phyloP scores from a whole-genome alignment of 2,113 vertebrate species.

The Pluvianellus socialis region DNA sequence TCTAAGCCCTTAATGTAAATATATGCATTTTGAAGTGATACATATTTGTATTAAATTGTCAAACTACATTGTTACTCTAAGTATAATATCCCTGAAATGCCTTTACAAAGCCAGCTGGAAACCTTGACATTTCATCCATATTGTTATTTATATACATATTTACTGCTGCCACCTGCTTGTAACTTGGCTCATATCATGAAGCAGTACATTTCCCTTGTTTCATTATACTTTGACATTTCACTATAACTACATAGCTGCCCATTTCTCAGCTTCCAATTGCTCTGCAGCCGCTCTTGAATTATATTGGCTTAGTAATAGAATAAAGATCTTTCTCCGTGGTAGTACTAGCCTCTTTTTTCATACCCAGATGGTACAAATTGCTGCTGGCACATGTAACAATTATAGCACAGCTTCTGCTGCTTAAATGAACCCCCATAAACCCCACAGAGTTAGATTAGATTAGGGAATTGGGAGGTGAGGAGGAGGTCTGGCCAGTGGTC shows the following conservation, averaged over 20 bases:
- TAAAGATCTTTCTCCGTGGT: constrained; percentile 66
- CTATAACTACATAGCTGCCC: constrained; percentile 62
- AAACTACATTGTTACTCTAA: constrained; percentile 42
- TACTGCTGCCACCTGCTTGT: constrained; percentile 76
- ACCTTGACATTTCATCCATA: constrained; percentile 72
- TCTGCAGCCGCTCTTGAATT: constrained; percentile 69
- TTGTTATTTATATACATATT: constrained; percentile 78
- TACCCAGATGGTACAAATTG: constrained; percentile 75
- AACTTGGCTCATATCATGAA: constrained; percentile 61
- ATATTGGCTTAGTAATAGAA: constrained; percentile 72
- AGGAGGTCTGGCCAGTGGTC: constrained; percentile 69
- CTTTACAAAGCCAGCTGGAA: constrained; percentile 71
- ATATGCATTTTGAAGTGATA: constrained; percentile 5
- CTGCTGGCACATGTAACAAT: constrained; percentile 74
- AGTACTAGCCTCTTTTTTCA: constrained; percentile 22
- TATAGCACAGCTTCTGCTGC: constrained; percentile 73
- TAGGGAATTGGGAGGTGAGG: constrained; percentile 81
- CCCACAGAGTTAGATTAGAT: constrained; percentile 81
- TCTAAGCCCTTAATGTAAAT: not conserved
- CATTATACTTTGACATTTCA: constrained; percentile 76
- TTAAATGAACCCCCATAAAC: constrained; percentile 75
- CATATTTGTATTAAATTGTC: constrained; percentile 33
- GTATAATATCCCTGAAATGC: constrained; percentile 61
- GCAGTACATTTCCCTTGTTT: constrained; percentile 56
- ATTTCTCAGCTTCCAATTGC: constrained; percentile 72